Percentiles rank a stretch among this genome's conserved stretches.
Conservation (phyloP, 1,140 invertebrate species). For the Drosophila pachea region DNA sequence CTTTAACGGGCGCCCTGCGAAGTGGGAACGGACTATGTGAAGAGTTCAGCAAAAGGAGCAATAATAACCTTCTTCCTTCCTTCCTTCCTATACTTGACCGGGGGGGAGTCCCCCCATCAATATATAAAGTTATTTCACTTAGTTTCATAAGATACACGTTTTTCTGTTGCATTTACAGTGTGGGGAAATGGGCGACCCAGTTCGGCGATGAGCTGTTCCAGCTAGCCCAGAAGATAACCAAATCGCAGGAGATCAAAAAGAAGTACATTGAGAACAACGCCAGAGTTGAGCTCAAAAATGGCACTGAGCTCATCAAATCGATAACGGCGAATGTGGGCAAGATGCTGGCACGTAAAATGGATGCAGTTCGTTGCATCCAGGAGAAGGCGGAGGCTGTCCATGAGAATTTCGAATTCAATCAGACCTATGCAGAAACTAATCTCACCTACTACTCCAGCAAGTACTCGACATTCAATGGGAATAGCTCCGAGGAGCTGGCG, state of each 20-base stretch:
- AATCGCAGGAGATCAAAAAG: conserved; percentile 82
- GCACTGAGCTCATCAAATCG: conserved; percentile 85
- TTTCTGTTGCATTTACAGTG: conserved; percentile 70
- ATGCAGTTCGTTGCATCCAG: conserved; percentile 88
- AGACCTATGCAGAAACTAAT: conserved; percentile 71
- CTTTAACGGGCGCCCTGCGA: not conserved
- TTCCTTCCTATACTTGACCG: too few species aligned
- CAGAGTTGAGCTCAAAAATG: conserved; percentile 86
- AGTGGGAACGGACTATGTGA: not conserved
- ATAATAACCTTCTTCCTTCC: too few species aligned
- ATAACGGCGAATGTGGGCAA: conserved; percentile 87
- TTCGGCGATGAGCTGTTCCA: conserved; percentile 83
- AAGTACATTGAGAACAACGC: conserved; percentile 87
- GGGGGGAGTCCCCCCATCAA: not conserved
- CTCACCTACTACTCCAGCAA: conserved; percentile 86
- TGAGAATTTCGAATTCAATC: conserved; percentile 81
- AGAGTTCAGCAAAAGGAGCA: too few species aligned
- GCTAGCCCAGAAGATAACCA: conserved; percentile 82
- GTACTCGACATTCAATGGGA: conserved; percentile 80
- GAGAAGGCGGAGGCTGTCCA: conserved; percentile 84
- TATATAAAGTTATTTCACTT: not conserved
- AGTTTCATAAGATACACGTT: not conserved
- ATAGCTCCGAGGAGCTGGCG: conserved; percentile 52
- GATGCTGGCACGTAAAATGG: conserved; percentile 90
- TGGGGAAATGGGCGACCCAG: conserved; percentile 82